Evolutionary conservation across 2,888 invertebrate species (phyloP).

Genomic region (Cyaniris semiargus): DNA sequence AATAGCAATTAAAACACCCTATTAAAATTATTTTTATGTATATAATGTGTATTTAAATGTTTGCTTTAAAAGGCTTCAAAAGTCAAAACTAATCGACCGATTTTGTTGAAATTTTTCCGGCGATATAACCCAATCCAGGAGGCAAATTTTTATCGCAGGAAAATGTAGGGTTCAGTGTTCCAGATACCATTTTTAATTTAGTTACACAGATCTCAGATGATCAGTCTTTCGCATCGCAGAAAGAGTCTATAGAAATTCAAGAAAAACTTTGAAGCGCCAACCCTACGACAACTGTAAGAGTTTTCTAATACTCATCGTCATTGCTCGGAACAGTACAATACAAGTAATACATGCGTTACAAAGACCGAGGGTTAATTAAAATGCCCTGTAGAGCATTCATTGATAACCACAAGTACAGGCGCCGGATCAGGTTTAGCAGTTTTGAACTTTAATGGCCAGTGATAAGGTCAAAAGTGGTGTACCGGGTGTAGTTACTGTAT

Average conservation of each 20-base stretch:
- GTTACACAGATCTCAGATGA: too few species aligned
- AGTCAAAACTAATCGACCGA: too few species aligned
- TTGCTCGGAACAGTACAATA: not conserved
- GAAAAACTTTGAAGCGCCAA: not conserved
- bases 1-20: too few species aligned
- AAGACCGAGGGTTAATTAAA: conserved; percentile 12
- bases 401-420: not conserved
- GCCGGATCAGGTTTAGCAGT: not conserved
- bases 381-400: not conserved
- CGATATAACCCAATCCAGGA: too few species aligned
- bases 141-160: too few species aligned
- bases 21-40: too few species aligned
- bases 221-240: too few species aligned
- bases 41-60: too few species aligned
- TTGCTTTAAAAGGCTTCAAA: too few species aligned
- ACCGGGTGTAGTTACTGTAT: not conserved
- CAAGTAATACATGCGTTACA: conserved; percentile 1
- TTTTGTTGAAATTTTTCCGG: too few species aligned
- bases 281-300: not conserved
- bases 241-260: not conserved
- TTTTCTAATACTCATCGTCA: conserved; percentile 9
- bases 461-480: not conserved
- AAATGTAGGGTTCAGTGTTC: too few species aligned
- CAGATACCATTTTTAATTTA: too few species aligned
- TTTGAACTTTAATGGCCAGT: not conserved